Base-by-base conservation (phyloP, 2,797 vertebrate genomes). In the Clarias laeviceps region DNA sequence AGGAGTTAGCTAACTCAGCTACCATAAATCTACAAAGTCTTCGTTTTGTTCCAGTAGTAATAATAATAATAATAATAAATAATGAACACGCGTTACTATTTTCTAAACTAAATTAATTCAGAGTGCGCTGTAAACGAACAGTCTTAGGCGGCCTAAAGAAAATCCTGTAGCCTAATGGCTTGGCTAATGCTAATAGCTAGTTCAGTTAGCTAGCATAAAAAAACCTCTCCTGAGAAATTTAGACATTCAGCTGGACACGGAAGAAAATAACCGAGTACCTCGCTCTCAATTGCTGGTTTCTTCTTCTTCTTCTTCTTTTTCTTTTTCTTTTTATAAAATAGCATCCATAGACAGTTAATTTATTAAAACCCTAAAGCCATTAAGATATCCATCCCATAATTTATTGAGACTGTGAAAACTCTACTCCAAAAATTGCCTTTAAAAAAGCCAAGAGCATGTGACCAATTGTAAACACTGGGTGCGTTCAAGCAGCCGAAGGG, bases 381-480 rank as follows among this genome's bases (percentile, higher is more conserved):
- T 69, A 72, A 11, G n/a, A 80, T n/a, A 69, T 15, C 57, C 17
- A 0, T n/a, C 62, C 77, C 77, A 81, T 84, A 29, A 74, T 81
- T 37, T 65, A 37, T 32, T 74, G 24, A 29, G 59, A 2, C 32
- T 24, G 18, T 73, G 7, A 82, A 57, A 76, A 20, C 61, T 45
- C 80, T 56, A 45, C 37, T 76, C 79, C 78, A 81, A 74, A 24
- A 72, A 57, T 37, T 22, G 57, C 74, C 40, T 87, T 45, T 8
- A 57, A 50, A 80, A 57, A n/a, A 34, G 1, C 20, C 15, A 0
- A 17, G 18, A 84, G 76, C 86, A 84, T 34, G 86, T 87, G 86
- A 87, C 86, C 82, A 3, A 37, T 20, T 66, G 82, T 74, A 74
- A 80, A 84, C 77, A 87, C 18, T 45, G 77, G 82, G 32, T 62